phyloP scores from a whole-genome alignment of 2,888 invertebrate species.

The Vandiemenella viatica region DNA sequence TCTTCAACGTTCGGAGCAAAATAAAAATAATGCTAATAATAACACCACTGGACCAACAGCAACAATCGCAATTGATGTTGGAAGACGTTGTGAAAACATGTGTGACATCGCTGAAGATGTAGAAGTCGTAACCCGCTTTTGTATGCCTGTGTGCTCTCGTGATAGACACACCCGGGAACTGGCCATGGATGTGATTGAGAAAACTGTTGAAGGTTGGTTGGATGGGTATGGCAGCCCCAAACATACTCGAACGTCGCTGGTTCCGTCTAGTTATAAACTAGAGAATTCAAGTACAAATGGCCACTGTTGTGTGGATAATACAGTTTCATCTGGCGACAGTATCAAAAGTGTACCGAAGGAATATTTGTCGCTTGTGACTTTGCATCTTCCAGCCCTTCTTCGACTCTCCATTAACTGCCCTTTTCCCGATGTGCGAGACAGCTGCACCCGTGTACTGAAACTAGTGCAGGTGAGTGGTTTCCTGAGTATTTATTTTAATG shows the following conservation, averaged over 20 bases:
- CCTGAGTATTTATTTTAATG: no score
- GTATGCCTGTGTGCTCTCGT: slow-evolving; percentile 36
- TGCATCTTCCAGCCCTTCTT: slow-evolving; percentile 41
- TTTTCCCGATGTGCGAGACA: slow-evolving; percentile 40
- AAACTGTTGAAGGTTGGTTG: slow-evolving; percentile 37
- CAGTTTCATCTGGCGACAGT: not conserved
- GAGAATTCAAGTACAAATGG: slow-evolving; percentile 10
- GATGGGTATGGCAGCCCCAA: slow-evolving; percentile 36
- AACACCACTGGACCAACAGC: slow-evolving; percentile 6
- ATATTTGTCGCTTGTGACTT: slow-evolving; percentile 35
- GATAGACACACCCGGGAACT: slow-evolving; percentile 35
- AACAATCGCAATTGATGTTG: slow-evolving; percentile 7
- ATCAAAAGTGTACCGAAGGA: slow-evolving; percentile 20
- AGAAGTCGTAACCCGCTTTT: slow-evolving; percentile 34
- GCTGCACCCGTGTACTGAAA: slow-evolving; percentile 38
- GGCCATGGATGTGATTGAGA: slow-evolving; percentile 35
- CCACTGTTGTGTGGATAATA: slow-evolving; percentile 7
- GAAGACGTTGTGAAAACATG: not conserved
- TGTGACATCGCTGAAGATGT: slow-evolving; percentile 24
- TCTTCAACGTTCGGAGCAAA: slow-evolving; percentile 7
- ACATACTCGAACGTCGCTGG: slow-evolving; percentile 23
- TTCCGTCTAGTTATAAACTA: slow-evolving; percentile 6
- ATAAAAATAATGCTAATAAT: slow-evolving; percentile 4
- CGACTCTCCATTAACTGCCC: slow-evolving; percentile 42
- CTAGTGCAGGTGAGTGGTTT: slow-evolving; percentile 36